phyloP scores from a whole-genome alignment of 2,113 vertebrate genomes.

The Peromyscus polionotus region DNA sequence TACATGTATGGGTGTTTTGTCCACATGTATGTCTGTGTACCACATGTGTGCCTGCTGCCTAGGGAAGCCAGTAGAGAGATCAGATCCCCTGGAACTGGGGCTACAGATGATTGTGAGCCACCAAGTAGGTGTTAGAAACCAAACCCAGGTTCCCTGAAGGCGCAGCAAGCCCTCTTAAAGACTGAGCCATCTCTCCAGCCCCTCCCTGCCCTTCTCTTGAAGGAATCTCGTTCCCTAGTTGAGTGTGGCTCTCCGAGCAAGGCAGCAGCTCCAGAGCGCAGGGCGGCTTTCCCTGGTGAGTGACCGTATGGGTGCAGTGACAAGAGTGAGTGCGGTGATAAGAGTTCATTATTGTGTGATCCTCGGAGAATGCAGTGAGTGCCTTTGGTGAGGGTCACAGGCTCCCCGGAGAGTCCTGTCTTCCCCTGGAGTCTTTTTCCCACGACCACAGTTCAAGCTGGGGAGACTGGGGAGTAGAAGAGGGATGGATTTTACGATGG shows the following conservation, averaged over 20 bases:
- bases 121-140: not conserved
- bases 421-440: not conserved
- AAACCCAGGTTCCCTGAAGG: not conserved
- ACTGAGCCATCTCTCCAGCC: not conserved
- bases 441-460: not conserved
- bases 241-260: not conserved
- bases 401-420: not conserved
- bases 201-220: not conserved
- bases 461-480: not conserved
- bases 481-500: not conserved
- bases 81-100: not conserved
- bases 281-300: not conserved
- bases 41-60: not conserved
- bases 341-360: not conserved
- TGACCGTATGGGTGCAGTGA: too few relatives aligned
- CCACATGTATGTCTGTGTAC: not conserved
- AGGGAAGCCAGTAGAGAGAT: not conserved
- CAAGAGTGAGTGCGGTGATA: not conserved
- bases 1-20: not conserved
- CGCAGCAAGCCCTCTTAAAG: not conserved
- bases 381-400: not conserved
- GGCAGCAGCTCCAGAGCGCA: not conserved
- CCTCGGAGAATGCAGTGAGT: not conserved
- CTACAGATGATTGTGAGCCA: not conserved
- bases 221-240: not conserved